Evolutionary conservation across 2,113 vertebrate genomes (phyloP).

Genomic region (Psittacara wagleri): DNA sequence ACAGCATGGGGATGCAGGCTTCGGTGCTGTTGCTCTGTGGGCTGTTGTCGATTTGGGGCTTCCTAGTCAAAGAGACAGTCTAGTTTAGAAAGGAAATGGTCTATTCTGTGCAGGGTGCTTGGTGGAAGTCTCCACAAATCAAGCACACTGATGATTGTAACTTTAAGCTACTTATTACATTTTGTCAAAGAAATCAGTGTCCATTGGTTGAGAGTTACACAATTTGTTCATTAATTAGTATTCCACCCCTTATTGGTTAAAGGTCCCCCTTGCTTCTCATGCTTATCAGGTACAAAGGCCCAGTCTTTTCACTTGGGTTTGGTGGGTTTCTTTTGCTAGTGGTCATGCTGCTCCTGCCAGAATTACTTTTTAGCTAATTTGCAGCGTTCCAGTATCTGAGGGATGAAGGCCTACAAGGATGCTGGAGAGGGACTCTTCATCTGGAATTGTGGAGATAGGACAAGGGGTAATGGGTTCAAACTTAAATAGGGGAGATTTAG

Average conservation of each 20-base stretch:
- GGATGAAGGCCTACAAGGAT: neutral
- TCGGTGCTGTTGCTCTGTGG: neutral
- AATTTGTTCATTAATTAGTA: neutral
- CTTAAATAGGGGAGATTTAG: neutral
- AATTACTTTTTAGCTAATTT: neutral
- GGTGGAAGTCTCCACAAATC: neutral
- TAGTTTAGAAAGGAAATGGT: neutral
- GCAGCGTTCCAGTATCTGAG: neutral
- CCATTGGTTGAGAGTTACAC: neutral
- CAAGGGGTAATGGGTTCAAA: neutral
- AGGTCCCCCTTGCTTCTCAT: neutral
- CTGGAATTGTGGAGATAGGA: neutral
- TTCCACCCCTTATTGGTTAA: neutral
- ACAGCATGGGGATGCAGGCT: neutral
- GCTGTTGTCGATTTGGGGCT: neutral
- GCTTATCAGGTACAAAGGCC: neutral
- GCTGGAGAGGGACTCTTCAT: neutral
- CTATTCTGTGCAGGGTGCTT: neutral
- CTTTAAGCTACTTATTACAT: neutral
- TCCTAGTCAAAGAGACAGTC: neutral
- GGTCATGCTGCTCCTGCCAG: neutral
- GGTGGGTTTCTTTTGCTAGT: neutral
- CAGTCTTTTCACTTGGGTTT: neutral
- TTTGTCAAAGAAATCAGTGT: neutral
- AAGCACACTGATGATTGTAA: neutral